phyloP scores from a whole-genome alignment of 2,888 invertebrate species.

The Eupithecia subfuscata region DNA sequence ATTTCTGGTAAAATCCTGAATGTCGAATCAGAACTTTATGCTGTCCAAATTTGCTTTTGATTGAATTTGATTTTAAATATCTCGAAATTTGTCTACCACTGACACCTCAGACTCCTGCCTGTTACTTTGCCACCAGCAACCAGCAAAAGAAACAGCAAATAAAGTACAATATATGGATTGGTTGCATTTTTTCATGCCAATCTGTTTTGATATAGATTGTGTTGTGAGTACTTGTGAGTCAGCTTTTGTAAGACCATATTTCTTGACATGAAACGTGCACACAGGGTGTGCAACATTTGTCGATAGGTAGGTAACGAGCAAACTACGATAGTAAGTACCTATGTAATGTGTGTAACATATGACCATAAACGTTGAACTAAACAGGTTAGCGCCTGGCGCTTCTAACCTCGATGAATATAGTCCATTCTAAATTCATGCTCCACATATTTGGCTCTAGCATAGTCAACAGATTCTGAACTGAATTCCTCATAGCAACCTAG shows the following conservation, averaged over 20 bases:
- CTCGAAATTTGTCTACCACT: background rate
- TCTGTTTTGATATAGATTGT: background rate
- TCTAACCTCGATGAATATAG: conserved; percentile 2
- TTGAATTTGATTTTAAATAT: background rate
- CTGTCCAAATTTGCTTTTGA: background rate
- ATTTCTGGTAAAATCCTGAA: background rate
- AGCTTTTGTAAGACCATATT: background rate
- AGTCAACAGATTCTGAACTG: conserved; percentile 8
- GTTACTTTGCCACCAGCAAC: background rate
- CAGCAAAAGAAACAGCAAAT: background rate
- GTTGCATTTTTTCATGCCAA: background rate
- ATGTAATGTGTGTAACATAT: background rate
- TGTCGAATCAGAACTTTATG: background rate
- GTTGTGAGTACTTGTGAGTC: background rate
- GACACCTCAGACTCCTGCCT: background rate
- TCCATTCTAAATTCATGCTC: conserved; percentile 2
- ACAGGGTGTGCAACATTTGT: background rate
- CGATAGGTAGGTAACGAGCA: background rate
- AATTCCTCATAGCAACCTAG: conserved; percentile 8
- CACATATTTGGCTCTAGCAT: conserved; percentile 28
- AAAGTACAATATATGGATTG: background rate
- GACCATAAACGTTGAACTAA: background rate
- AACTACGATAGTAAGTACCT: background rate
- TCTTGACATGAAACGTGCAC: background rate
- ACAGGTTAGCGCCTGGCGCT: conserved; percentile 27